Conservation (phyloP, 2,797 vertebrate species). For the Luscinia luscinia region DNA sequence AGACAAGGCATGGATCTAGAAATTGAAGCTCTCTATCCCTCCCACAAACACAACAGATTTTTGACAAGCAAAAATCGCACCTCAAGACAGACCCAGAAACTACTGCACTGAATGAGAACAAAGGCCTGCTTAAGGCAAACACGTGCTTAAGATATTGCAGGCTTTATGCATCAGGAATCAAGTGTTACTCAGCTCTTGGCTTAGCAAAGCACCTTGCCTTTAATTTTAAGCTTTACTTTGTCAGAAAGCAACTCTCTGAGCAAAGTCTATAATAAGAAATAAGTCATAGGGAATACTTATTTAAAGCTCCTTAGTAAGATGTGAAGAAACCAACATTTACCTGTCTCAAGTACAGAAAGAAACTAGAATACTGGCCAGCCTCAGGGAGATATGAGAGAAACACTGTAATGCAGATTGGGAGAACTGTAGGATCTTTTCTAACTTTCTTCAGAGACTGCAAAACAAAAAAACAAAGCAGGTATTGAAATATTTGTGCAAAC, state of each 20-base stretch:
- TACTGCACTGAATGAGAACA: not conserved
- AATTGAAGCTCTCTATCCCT: not conserved
- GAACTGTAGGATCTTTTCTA: slow-evolving; percentile 88
- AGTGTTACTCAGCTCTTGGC: not conserved
- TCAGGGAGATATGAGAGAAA: slow-evolving; percentile 95
- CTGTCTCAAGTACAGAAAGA: slow-evolving; percentile 95
- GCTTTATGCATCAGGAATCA: not conserved
- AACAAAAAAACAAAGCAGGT: slow-evolving; percentile 18
- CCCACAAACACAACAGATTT: not conserved
- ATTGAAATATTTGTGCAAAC: not conserved
- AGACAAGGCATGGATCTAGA: not conserved
- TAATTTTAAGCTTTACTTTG: not conserved
- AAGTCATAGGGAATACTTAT: not conserved
- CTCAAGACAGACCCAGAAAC: not conserved
- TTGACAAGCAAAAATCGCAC: not conserved
- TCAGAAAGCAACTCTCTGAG: not conserved
- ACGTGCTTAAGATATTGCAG: not conserved
- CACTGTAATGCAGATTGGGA: slow-evolving; percentile 92
- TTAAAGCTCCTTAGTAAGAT: not conserved
- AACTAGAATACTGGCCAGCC: slow-evolving; percentile 95
- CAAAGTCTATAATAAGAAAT: not conserved
- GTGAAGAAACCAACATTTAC: slow-evolving; percentile 68
- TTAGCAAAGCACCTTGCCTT: not conserved
- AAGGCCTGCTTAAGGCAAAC: not conserved
- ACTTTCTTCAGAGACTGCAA: slow-evolving; percentile 91